Evolutionary conservation across 30 jellyfish, hydroid and myxozoan genomes (phyloP).

Genomic region (Nemopilema nomurai): DNA sequence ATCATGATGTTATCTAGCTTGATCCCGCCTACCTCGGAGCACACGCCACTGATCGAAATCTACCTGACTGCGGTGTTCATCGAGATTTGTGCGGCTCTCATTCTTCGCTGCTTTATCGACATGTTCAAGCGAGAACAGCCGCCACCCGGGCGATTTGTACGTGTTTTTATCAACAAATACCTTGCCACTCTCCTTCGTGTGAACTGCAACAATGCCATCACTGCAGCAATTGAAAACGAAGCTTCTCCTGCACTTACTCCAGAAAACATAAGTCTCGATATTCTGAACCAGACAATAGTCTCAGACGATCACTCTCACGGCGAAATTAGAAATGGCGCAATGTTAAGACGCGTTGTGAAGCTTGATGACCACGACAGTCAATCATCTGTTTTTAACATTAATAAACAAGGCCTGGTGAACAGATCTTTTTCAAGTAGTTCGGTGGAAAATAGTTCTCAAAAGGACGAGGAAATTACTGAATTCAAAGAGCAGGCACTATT

Average conservation of each 20-base stretch:
- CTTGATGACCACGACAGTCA: background rate
- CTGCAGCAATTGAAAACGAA: too few species aligned
- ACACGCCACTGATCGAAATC: constrained; percentile 66
- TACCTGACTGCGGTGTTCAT: constrained; percentile 59
- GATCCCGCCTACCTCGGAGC: constrained; percentile 83
- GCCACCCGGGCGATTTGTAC: constrained; percentile 27
- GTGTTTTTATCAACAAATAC: constrained; percentile 10
- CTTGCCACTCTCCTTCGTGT: constrained; percentile 22
- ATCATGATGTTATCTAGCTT: constrained; percentile 64
- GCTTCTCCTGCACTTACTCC: too few species aligned
- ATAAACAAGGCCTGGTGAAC: background rate
- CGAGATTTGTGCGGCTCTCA: constrained; percentile 47
- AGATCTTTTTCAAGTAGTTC: background rate
- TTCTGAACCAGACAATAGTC: background rate
- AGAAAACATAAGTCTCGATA: background rate
- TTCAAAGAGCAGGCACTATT: background rate
- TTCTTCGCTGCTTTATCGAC: constrained; percentile 47
- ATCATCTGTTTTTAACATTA: background rate
- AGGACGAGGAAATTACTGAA: background rate
- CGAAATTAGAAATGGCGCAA: background rate
- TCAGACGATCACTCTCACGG: background rate
- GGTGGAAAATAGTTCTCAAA: background rate
- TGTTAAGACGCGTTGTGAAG: background rate
- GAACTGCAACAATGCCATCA: background rate
- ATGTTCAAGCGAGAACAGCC: constrained; percentile 25